Evolutionary conservation across 2,888 invertebrate genomes (phyloP), one percentile per base, ranked within the genome.

Genomic region (Coenonympha arcania): DNA sequence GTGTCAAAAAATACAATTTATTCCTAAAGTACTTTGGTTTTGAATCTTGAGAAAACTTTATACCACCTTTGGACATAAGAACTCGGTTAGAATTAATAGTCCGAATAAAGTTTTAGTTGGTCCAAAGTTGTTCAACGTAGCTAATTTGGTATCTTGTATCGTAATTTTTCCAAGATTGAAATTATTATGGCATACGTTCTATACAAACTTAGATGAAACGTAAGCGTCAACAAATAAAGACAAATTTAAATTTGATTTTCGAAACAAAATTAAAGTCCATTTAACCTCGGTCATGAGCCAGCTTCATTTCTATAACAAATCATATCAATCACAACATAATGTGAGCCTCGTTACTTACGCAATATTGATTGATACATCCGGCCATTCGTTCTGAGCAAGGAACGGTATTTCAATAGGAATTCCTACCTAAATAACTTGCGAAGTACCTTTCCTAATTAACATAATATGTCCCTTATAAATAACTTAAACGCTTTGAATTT

Each of bases 351-450:
- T 58, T 58, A 41, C 50, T 58, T 58, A 41, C 50, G 26, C 54
- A 59, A 59, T 54, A 54, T 54, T 55, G 59, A 57, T 55, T 49
- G 55, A 59, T 57, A 57, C 49, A 49, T 57, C 54, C 59, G 55
- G 49, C 28, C 48, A 41, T 30, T 44, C 39, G 34, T 31, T 52
- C 36, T 24, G 16, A 28, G 28, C 40, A 28, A 13, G 24, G 22
- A 39, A 39, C 39, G 24, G 39, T 39, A 24, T 39, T 39, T 24
- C 24, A 24, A 22, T 15, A 13, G 39, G 24, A 5, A 24, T 24
- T 13, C 39, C 15, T 37, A 20, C 22, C 11, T 20, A 37, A 22
- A 39, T 37, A 37, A 37, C 37, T 39, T 13, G 37, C 24, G 15
- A 24, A 22, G 20, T 39, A 39, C 39, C 15, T 15, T 24, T 22